Evolutionary conservation across 2,888 invertebrate species (phyloP), one percentile per base, ranked within the genome.

Genomic region (Cantharis nigra): DNA sequence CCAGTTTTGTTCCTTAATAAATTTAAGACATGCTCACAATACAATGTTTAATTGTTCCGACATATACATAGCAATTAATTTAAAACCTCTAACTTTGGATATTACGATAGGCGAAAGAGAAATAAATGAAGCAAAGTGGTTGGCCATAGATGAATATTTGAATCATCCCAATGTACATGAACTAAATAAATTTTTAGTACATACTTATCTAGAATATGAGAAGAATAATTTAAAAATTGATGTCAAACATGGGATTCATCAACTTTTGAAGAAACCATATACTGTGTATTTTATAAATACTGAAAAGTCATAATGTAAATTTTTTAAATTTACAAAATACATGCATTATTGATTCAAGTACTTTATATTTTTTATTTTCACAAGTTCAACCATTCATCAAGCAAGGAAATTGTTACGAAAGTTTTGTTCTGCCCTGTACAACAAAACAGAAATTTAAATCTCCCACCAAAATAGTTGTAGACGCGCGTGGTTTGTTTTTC

Each of bases 31-130:
- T 85, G 91, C 92, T 18, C 96, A 96, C 86, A 89, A 91, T 33
- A 92, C 92, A 74, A 92, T 92, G 86, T 97, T 95, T 87, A 93
- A 91, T 0, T 96, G 96, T 87, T 96, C 97, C 0, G 98, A 98
- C 87, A 92, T 97, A 75, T 98, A 98, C 88, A 90, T 95, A 74
- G 92, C 97, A 3, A 92, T 96, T 4, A 91, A 92, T 79, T 89
- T 98, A 73, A 91, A 90, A 83, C 95, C 97, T 0, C 85, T 90
- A 1, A 91, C 92, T 16, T 87, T 89, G 2, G 90, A 91, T 2
- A 93, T 97, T 63, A 89, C 86, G 26, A 93, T 92, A 85, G 95
- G 95, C 82, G 91, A 93, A 9, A 90, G 92, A 76, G 98, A 98
- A 90, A 94, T 98, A 26, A 91, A 91, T 11, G 93, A 92, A 63